Base-by-base conservation (phyloP, 2,113 vertebrate species). In the Myotis davidii region DNA sequence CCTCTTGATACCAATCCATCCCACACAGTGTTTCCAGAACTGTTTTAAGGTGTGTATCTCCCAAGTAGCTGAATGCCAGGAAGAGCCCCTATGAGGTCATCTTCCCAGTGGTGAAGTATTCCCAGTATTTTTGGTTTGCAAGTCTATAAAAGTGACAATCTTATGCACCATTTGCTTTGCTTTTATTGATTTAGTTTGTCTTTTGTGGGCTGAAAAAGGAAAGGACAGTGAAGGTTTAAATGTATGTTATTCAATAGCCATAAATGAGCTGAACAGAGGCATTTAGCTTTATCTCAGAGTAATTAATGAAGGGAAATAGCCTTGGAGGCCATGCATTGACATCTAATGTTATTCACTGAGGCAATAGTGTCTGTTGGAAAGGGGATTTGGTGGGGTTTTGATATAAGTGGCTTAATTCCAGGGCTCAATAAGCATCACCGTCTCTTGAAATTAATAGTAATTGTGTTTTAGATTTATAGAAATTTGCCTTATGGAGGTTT, bases 141-240 rank as follows among this genome's bases (percentile, higher is more conserved):
- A 56, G 73, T 91, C 82, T 78, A 88, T 2, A 65, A 12, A 1
- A 61, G 72, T 61, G 79, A 91, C 39, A 90, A n/a, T 56, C 13
- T 82, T 48, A 67, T 85, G 42, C 20, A 59, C 59, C 17, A 70
- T 85, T 93, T 90, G 9, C 64, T 61, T 67, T 61, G 65, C 18
- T 67, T 85, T 85, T 83, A 82, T 86, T 88, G 86, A 94, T 74
- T 88, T 85, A 78, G 78, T 87, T 94, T 82, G 54, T 78, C 86
- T 94, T 95, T 85, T 81, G 42, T 48, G 39, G 74, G 20, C 42
- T 78, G 29, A 72, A 72, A 84, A n/a, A 91, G 52, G 32, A 84
- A 34, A 92, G 81, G 34, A 79, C 32, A 92, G 32, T 54, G 85
- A 69, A 61, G 0, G 39, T 90, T 93, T 87, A 92, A 87, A 50